Base-by-base conservation (phyloP, 2,113 vertebrate genomes). In the Cathartes aura region DNA sequence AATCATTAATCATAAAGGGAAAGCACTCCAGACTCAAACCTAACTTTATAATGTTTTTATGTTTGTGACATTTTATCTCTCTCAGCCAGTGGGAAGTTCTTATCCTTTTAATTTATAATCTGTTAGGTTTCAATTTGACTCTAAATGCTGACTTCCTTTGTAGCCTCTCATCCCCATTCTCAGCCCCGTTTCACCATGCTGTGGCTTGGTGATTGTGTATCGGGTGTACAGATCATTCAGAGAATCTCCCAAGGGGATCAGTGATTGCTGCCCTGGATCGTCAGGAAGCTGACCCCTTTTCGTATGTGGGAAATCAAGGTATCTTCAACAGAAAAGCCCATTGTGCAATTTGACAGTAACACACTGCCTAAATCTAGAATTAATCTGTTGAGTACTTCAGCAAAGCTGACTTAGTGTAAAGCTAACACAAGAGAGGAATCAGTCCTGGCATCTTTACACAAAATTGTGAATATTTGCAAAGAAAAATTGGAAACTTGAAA, bases 1-100 rank as follows among this genome's bases (percentile, higher is more conserved):
- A 97, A 97, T 98, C 98, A 98, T 99, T 98, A 98, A 99, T 98
- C 98, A 98, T 87, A 88, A 98, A 97, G 82, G 95, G 94, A 98
- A 98, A 97, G 86, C 82, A 98, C 95, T 94, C 50, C 75, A 75
- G 88, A 97, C 93, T 98, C 96, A 97, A 93, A 96, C 94, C 72
- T 96, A 93, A 97, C 98, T 98, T 98, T 96, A 97, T 98, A 97
- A 98, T 98, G 91, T 96, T 98, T 98, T 98, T 89, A 32, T 98
- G 91, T 98, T 98, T 98, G 94, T 98, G 98, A 97, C 98, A 98
- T 98, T 98, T 98, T 98, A 84, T 98, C 94, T 98, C 83, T 98
- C 91, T 97, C 92, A 94, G 92, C 72, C 88, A 82, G 84, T 96
- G 76, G 91, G 97, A 97, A 94, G 91, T 97, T 97, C 94, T 83